phyloP scores from a whole-genome alignment of 2,888 invertebrate species.

The Ophraella communa region DNA sequence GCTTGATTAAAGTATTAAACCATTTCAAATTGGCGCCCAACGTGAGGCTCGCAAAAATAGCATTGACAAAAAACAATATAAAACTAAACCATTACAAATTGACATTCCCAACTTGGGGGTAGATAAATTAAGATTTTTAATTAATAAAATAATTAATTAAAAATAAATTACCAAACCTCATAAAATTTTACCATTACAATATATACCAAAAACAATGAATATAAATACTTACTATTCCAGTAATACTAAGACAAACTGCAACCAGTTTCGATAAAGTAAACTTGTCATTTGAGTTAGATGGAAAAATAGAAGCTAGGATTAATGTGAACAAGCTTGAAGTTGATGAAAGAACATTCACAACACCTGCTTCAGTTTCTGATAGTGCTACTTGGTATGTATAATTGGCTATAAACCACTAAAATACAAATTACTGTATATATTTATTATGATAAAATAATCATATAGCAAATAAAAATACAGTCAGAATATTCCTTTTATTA shows the following conservation, averaged over 20 bases:
- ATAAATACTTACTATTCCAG: slow-evolving; percentile 73
- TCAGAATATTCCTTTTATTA: too few species aligned
- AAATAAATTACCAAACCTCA: too few species aligned
- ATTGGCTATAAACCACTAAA: slow-evolving; percentile 94
- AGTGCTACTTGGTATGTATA: slow-evolving; percentile 91
- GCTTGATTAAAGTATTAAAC: too few species aligned
- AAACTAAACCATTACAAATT: too few species aligned
- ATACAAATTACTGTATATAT: slow-evolving; percentile 48
- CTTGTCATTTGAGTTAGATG: slow-evolving; percentile 80
- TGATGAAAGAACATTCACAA: slow-evolving; percentile 89
- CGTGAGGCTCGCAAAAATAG: too few species aligned
- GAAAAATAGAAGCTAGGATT: slow-evolving; percentile 84
- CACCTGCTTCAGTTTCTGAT: slow-evolving; percentile 80
- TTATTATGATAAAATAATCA: not conserved
- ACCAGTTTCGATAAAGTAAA: slow-evolving; percentile 86
- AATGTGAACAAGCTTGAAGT: slow-evolving; percentile 90
- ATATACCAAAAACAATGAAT: too few species aligned
- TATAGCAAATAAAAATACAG: not conserved
- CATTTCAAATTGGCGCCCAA: too few species aligned
- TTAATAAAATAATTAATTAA: too few species aligned
- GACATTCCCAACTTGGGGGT: too few species aligned
- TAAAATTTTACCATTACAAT: too few species aligned
- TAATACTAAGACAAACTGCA: slow-evolving; percentile 78
- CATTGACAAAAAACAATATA: too few species aligned
- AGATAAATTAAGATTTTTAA: too few species aligned